Evolutionary conservation across 53 echinoderm and acorn worm species (phyloP), one percentile per base, ranked within the genome.

Genomic region (Apostichopus leukothele): DNA sequence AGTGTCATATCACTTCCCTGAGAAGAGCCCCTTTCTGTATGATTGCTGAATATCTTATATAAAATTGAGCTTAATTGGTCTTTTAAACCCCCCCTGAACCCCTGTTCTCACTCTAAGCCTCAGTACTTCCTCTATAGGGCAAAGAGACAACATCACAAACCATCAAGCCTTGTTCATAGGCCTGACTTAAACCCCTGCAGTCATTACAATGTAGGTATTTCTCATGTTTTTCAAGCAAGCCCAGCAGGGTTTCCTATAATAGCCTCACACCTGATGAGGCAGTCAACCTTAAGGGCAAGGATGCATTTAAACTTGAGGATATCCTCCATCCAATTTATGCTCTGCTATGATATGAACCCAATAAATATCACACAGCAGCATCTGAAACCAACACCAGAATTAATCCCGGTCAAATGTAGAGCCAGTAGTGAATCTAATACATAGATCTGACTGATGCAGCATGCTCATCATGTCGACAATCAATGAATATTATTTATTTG

Each of bases 221-320:
- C 6, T 18, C 18, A 71, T 71, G 71, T 71, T 81, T 81, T 59
- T 81, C 11, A 54, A 21, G 57, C 52, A n/a, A 81, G 3, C 27
- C 50, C 81, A 81, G 81, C 55, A 22, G 55, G 81, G 9, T 14
- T 53, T 59, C 59, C 59, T 59, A 12, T 59, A 59, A 55, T 51
- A 81, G 81, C 59, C 81, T 81, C 54, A 54, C 81, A 81, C 81
- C 81, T 81, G 81, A 81, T 57, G 81, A 81, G 81, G 81, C 59
- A 57, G 55, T 81, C 81, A 10, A 55, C 81, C 81, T 59, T 22
- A 51, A 81, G 81, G 81, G 81, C 81, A 81, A 81, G 25, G 21
- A 54, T 81, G 81, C 55, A 55, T 81, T 55, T 81, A 55, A 81
- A 54, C 54, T 52, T 52, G 59, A 59, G 59, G 59, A 55, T 54